A percentile compares a stretch with the other conserved stretches of the same genome.
Evolutionary conservation across 2,888 invertebrate species (phyloP).

Genomic region (Ornithoptera priamus): DNA sequence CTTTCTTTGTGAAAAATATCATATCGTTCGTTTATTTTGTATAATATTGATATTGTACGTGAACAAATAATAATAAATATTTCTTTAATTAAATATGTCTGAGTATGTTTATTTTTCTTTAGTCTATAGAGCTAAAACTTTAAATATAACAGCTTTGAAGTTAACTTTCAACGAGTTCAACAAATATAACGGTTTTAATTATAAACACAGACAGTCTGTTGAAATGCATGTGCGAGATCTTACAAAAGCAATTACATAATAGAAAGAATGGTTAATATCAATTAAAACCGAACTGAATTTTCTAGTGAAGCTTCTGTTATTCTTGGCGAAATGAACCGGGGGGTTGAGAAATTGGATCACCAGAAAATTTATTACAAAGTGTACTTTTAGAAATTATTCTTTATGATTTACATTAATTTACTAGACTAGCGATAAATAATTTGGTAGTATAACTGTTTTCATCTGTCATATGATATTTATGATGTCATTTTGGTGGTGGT

Average conservation of each 20-base stretch:
- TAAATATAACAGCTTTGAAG: no score
- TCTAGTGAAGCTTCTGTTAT: slow-evolving; percentile 14
- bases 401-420: not conserved
- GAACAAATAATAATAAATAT: no score
- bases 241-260: slow-evolving; percentile 15
- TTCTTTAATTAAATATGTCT: no score
- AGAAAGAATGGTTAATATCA: slow-evolving; percentile 23
- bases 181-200: not conserved
- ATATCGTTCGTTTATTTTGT: no score
- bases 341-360: slow-evolving; percentile 8
- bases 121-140: no score
- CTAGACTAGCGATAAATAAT: not conserved
- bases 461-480: no score
- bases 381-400: not conserved
- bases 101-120: no score
- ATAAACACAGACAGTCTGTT: not conserved
- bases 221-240: slow-evolving; percentile 1
- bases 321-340: slow-evolving; percentile 16
- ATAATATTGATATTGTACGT: no score
- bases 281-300: slow-evolving; percentile 22
- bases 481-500: no score
- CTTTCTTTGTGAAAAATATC: no score
- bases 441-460: not conserved
- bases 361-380: slow-evolving; percentile 12
- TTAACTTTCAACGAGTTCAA: no score